These are phyloP conservation scores for Macrophya alboannulata DNA, from an alignment of 2,888 invertebrate species.

Conservation along the genomic window DNA sequence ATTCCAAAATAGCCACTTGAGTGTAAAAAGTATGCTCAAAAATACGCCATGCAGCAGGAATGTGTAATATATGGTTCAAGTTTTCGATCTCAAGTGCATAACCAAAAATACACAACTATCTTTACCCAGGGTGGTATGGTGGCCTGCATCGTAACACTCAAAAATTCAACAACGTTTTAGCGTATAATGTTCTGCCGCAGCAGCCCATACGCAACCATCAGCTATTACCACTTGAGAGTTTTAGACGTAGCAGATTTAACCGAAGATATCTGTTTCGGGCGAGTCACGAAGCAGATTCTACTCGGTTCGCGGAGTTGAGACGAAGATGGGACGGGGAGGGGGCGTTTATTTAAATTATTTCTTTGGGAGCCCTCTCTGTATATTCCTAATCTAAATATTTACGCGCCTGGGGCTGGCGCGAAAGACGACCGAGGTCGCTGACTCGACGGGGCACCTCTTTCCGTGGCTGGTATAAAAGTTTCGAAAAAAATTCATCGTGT, in stretches of 20 bases:
- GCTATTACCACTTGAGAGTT: slow-evolving; percentile 51
- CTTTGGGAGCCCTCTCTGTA: slow-evolving; percentile 63
- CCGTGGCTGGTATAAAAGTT: slow-evolving; percentile 20
- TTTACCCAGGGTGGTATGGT: slow-evolving; percentile 43
- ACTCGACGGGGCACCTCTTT: slow-evolving; percentile 51
- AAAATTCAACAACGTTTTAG: slow-evolving; percentile 34
- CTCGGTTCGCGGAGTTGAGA: slow-evolving; percentile 38
- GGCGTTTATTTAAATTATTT: slow-evolving; percentile 71
- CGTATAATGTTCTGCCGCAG: slow-evolving; percentile 10
- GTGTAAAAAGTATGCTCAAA: slow-evolving; percentile 16
- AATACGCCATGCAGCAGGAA: background rate
- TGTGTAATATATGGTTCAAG: background rate
- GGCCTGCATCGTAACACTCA: slow-evolving; percentile 28
- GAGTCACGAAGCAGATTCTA: slow-evolving; percentile 45
- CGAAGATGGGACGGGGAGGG: slow-evolving; percentile 39
- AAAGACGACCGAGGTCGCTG: slow-evolving; percentile 58
- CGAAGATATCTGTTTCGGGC: background rate
- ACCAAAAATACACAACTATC: slow-evolving; percentile 70
- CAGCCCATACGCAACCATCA: background rate
- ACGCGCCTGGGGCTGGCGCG: slow-evolving; percentile 61
- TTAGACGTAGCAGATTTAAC: slow-evolving; percentile 35
- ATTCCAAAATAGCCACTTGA: background rate
- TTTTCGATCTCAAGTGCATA: slow-evolving; percentile 59
- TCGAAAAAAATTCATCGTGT: slow-evolving; percentile 31
- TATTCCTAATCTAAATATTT: slow-evolving; percentile 74